These are phyloP conservation scores for Hypotaenidia okinawae DNA, from an alignment of 2,797 vertebrate genomes.

Conservation along the genomic window DNA sequence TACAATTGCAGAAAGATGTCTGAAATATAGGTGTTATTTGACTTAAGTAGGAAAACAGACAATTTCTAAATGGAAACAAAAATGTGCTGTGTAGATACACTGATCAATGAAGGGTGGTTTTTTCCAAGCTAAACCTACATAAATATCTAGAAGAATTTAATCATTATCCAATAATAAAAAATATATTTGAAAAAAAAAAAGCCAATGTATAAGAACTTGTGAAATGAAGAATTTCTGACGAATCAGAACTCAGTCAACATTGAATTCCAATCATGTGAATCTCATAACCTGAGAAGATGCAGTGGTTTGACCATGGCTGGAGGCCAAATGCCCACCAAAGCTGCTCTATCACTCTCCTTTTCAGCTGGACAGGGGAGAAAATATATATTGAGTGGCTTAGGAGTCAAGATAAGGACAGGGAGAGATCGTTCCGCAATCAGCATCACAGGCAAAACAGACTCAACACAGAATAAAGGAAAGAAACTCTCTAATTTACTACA, in stretches of 20 bases:
- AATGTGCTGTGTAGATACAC: fast-evolving
- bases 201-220: fast-evolving
- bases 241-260: not conserved
- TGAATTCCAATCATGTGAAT: not conserved
- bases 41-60: not conserved
- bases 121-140: not conserved
- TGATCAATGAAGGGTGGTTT: not conserved
- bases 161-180: not conserved
- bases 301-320: no score
- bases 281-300: not conserved
- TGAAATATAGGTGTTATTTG: not conserved
- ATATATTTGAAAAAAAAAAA: not conserved
- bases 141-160: not conserved
- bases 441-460: no score
- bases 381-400: no score
- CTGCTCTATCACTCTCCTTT: no score
- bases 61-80: not conserved
- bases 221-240: not conserved
- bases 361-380: no score
- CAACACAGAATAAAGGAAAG: no score
- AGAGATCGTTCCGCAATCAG: no score
- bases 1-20: not conserved
- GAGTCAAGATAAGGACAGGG: no score
- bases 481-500: no score
- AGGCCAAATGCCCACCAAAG: no score